These are phyloP conservation scores for Gobionotothen gibberifrons DNA, from an alignment of 2,797 vertebrate genomes.

Conservation along the genomic window DNA sequence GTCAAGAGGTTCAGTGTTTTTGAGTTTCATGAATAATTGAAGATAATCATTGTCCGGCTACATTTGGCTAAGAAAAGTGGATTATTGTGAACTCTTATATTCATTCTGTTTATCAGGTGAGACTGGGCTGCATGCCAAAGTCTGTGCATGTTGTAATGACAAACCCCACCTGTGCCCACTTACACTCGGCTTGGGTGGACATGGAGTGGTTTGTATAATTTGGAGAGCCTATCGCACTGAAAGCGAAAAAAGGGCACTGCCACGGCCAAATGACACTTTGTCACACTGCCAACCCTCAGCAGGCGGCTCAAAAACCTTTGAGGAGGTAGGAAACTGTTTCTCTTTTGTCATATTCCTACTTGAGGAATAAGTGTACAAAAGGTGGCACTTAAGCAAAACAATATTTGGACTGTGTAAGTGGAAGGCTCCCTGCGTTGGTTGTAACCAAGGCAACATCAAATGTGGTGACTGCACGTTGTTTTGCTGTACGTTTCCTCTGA, in stretches of 20 bases:
- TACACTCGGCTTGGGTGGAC: constrained; percentile 36
- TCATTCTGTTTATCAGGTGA: constrained; percentile 24
- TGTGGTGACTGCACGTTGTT: constrained; percentile 14
- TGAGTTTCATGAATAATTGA: constrained; percentile 45
- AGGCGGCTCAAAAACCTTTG: constrained; percentile 4
- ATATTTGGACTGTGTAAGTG: constrained; percentile 50
- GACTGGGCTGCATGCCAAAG: constrained; percentile 13
- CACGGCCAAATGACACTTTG: constrained; percentile 64
- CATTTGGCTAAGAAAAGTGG: constrained; percentile 21
- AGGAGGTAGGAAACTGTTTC: constrained; percentile 12
- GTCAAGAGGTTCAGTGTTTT: background rate
- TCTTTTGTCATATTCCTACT: constrained; percentile 34
- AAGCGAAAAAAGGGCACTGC: constrained; percentile 45
- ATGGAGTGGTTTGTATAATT: constrained; percentile 37
- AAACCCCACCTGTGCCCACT: constrained; percentile 53
- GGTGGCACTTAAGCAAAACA: constrained; percentile 49
- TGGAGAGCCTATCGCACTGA: constrained; percentile 29
- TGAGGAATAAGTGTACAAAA: constrained; percentile 42
- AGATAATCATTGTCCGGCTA: constrained; percentile 19
- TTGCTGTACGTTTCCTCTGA: constrained; percentile 11
- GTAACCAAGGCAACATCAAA: constrained; percentile 61
- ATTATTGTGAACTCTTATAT: constrained; percentile 31
- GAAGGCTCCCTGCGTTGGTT: constrained; percentile 55
- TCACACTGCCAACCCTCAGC: constrained; percentile 22
- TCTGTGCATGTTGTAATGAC: constrained; percentile 29